Conservation (phyloP, 2,797 vertebrate species). For the Fringilla coelebs region DNA sequence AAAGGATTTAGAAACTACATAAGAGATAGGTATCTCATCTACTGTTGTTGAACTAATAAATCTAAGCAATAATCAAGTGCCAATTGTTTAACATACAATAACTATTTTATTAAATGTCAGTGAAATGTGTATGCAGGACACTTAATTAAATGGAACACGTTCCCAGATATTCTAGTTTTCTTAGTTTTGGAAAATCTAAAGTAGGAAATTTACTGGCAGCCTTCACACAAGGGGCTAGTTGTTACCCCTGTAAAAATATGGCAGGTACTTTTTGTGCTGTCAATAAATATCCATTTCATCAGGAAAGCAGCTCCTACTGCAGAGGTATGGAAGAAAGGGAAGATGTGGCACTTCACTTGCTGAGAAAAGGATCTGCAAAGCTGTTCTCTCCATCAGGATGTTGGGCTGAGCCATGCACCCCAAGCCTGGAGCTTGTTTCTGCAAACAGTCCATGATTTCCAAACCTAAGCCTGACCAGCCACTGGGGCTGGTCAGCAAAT, state of each 20-base stretch:
- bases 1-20: slow-evolving; percentile 40
- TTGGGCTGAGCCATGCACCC: background rate
- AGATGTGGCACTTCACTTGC: background rate
- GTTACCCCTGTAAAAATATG: slow-evolving; percentile 31
- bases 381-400: background rate
- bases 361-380: background rate
- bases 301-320: background rate
- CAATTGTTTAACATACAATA: slow-evolving; percentile 59
- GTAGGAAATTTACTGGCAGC: slow-evolving; percentile 37
- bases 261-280: slow-evolving; percentile 30
- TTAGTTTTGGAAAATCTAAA: slow-evolving; percentile 35
- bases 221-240: slow-evolving; percentile 1
- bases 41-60: slow-evolving; percentile 38
- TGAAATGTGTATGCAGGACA: background rate
- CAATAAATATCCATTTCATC: slow-evolving; percentile 28
- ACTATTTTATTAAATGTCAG: slow-evolving; percentile 50
- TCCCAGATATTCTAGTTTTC: slow-evolving; percentile 41
- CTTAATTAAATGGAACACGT: slow-evolving; percentile 40
- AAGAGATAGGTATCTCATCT: slow-evolving; percentile 39
- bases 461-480: background rate
- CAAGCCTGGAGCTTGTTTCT: background rate
- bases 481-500: background rate
- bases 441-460: background rate
- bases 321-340: background rate
- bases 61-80: slow-evolving; percentile 51